Conservation (phyloP, 2,797 vertebrate species). For the Vultur gryphus region DNA sequence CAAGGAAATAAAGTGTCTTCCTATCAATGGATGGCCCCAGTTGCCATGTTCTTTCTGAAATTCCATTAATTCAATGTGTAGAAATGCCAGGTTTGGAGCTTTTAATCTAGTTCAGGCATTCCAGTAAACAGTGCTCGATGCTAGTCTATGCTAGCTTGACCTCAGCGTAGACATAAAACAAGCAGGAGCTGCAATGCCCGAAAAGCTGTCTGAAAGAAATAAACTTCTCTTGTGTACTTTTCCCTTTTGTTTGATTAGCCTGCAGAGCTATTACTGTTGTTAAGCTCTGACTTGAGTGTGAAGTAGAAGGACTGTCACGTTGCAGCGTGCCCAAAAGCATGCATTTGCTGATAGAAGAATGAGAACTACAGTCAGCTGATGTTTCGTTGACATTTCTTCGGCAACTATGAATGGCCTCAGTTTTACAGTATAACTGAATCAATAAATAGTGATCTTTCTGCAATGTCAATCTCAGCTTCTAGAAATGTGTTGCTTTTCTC, state of each 20-base stretch:
- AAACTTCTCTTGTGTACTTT: not conserved
- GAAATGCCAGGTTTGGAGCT: not conserved
- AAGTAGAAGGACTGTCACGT: not conserved
- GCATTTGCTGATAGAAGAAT: not conserved
- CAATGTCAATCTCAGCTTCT: not conserved
- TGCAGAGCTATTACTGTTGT: not conserved
- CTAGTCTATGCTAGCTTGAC: not conserved
- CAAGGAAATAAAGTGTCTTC: not conserved
- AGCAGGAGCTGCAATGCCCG: not conserved
- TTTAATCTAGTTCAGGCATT: not conserved
- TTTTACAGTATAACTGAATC: not conserved
- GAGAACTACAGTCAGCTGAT: not conserved
- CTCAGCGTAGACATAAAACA: not conserved
- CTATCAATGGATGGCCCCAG: not conserved
- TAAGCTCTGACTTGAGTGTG: not conserved
- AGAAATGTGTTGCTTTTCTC: not conserved
- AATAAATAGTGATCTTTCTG: not conserved
- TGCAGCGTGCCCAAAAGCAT: rapidly evolving
- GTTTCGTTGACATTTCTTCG: not conserved
- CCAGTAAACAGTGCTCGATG: not conserved
- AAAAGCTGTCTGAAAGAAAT: not conserved
- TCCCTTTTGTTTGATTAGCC: not conserved
- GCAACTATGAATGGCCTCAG: not conserved
- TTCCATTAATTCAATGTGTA: not conserved
- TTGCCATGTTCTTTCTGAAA: not conserved